Conservation (phyloP, 2,888 invertebrate genomes). For the Malachius bipustulatus region DNA sequence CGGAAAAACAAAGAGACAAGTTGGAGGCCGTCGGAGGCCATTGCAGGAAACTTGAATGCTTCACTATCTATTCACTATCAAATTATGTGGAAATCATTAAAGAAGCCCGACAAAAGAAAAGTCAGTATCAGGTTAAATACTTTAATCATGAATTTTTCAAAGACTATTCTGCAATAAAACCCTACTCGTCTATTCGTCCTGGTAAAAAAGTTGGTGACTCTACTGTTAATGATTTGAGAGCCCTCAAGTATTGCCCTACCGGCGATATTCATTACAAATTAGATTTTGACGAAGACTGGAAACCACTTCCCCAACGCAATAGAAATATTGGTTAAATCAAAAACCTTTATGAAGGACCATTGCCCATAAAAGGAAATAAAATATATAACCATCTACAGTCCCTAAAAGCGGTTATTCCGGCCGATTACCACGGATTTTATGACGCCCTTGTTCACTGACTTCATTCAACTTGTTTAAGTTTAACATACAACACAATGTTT, state of each 20-base stretch:
- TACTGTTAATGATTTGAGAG: background rate
- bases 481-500: no score
- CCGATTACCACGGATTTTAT: conserved; percentile 3
- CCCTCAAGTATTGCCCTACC: background rate
- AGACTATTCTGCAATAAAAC: background rate
- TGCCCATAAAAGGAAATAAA: conserved; percentile 4
- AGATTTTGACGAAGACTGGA: background rate
- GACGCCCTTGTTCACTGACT: no score
- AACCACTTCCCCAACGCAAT: background rate
- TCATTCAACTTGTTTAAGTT: no score
- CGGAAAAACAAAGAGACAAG: no score
- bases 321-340: background rate
- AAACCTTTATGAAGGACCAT: background rate
- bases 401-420: conserved; percentile 1
- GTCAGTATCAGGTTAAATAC: background rate
- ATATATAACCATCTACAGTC: conserved; percentile 4
- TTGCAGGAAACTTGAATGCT: no score
- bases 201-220: background rate
- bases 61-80: no score
- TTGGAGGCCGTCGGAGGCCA: no score
- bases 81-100: conserved; percentile 1
- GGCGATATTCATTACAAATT: conserved; percentile 1
- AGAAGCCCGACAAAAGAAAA: background rate
- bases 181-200: background rate
- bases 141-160: background rate